Base-by-base conservation (phyloP, 37 sponge, comb jelly and placozoan species). In the Aplysina aerophoba region DNA sequence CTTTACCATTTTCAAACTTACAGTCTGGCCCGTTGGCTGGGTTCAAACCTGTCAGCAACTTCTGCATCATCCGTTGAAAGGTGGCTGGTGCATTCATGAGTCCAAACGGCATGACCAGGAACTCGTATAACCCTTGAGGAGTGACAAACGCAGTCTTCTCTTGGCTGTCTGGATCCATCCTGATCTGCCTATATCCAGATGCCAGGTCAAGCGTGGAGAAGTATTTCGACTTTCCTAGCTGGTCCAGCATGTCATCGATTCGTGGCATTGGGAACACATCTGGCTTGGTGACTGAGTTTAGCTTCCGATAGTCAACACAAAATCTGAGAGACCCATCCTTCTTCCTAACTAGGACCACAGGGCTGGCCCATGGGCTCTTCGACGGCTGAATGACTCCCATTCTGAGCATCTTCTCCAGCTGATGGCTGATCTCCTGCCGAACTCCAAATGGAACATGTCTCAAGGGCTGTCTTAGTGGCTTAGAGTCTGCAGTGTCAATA, bases 181-280 rank as follows among this genome's bases (percentile, higher is more conserved):
- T 35, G 55, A 92, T 85, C 75, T 92, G 92, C 92, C 92, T 88
- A 53, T 66, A 92, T 0, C 89, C 89, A 50, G 89, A 64, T 16
- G 92, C 92, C 2, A 92, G 79, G 81, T 92, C 89, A 25, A 91
- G 53, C 0, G 85, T 87, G 27, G 85, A 58, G 63, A 88, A 88
- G 75, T 75, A 85, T 25, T 41, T 73, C 25, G 88, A 55, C 62
- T 69, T 22, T 1, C 88, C 88, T 28, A 92, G 59, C 71, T 92
- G 92, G 55, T 92, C 92, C 35, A 89, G 61, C 40, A 89, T 82
- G 44, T 89, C 90, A 85, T 89, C 90, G 1, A 89, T 89, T 8
- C 81, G 36, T 13, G 88, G 87, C 50, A 86, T 27, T 28, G 91
- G 85, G 58, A 87, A 91, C 24, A 11, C 25, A 50, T 91, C 92